These are phyloP conservation scores for Bombus difficillimus DNA, from an alignment of 1,140 invertebrate species.

Conservation along the genomic window DNA sequence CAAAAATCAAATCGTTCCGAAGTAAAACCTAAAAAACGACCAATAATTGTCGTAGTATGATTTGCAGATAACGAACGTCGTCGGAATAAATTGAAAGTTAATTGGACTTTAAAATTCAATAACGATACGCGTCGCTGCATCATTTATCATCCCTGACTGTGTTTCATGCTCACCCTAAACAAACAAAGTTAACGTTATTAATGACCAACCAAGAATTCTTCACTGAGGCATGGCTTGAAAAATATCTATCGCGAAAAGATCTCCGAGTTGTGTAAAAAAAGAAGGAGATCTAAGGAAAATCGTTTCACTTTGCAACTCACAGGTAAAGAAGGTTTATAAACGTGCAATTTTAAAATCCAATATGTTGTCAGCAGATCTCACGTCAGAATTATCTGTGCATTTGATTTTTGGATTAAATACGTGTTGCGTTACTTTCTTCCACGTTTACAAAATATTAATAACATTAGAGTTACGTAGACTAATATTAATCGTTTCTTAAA, in stretches of 20 bases:
- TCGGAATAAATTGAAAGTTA: background rate
- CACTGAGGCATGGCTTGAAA: too few species aligned
- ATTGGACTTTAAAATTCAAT: conserved; percentile 1
- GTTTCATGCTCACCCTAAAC: background rate
- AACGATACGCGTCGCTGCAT: background rate
- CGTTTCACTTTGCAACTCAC: background rate
- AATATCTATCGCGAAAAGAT: background rate
- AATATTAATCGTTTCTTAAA: too few species aligned
- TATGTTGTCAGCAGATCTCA: too few species aligned
- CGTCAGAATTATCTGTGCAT: too few species aligned
- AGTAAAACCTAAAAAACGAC: background rate
- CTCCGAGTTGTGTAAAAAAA: background rate
- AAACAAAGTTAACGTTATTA: background rate
- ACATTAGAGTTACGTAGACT: too few species aligned
- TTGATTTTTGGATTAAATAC: too few species aligned
- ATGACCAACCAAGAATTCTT: background rate
- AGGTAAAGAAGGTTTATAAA: too few species aligned
- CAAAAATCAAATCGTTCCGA: background rate
- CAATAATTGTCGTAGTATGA: background rate
- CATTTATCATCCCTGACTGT: background rate
- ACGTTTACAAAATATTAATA: too few species aligned
- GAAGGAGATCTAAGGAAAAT: background rate
- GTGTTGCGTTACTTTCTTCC: too few species aligned
- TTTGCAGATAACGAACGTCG: background rate
- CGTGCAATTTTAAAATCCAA: too few species aligned